A percentile compares a stretch with the other conserved stretches of the same genome.
phyloP scores from a whole-genome alignment of 2,888 invertebrate species.

The Rhingia campestris region DNA sequence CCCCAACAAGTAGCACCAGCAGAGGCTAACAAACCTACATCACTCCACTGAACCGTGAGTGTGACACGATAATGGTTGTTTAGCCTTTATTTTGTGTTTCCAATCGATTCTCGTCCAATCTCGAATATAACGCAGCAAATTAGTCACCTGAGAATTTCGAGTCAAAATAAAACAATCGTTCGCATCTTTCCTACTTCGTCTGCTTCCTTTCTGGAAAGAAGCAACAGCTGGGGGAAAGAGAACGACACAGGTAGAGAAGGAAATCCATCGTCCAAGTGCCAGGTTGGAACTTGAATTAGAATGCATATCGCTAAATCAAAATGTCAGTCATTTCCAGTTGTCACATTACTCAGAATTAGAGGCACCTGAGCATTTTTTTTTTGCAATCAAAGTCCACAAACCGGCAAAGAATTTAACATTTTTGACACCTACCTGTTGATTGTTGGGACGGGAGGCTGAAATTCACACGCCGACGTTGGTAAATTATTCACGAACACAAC shows the following conservation, averaged over 20 bases:
- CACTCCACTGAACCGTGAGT: conserved; percentile 48
- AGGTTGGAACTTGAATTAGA: conserved; percentile 60
- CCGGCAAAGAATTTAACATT: conserved; percentile 46
- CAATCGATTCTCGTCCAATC: conserved; percentile 39
- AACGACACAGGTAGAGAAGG: conserved; percentile 36
- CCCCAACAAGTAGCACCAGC: background rate
- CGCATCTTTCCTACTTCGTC: conserved; percentile 2
- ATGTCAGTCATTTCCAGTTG: conserved; percentile 32
- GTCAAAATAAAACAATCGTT: conserved; percentile 11
- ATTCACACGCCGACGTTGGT: conserved; percentile 13
- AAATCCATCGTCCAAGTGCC: conserved; percentile 36
- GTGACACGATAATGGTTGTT: conserved; percentile 19
- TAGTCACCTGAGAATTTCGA: conserved; percentile 51
- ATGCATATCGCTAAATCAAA: conserved; percentile 57
- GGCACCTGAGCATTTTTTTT: background rate
- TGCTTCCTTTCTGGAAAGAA: conserved; percentile 5
- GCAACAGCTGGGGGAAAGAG: conserved; percentile 11
- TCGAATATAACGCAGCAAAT: conserved; percentile 39
- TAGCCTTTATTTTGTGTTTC: conserved; percentile 14
- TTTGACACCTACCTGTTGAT: conserved; percentile 70
- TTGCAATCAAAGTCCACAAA: conserved; percentile 34
- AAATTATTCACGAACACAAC: conserved; percentile 20
- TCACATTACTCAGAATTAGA: background rate
- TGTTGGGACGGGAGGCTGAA: conserved; percentile 40
- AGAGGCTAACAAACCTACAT: background rate